These are phyloP conservation scores for Ochropacha duplaris DNA, from an alignment of 2,888 invertebrate genomes.

Conservation along the genomic window DNA sequence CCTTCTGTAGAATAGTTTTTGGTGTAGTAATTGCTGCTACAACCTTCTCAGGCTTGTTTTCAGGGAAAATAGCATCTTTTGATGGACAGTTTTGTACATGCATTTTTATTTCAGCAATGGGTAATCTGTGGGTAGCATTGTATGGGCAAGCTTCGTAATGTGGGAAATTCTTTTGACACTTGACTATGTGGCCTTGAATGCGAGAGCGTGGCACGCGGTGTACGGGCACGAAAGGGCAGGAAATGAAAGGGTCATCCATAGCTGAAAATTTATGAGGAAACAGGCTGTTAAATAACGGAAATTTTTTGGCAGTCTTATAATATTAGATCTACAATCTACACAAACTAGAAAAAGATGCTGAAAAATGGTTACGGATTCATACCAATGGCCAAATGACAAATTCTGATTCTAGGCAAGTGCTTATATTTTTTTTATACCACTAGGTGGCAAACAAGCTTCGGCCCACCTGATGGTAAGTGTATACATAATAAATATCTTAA, in stretches of 20 bases:
- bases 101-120: conserved; percentile 52
- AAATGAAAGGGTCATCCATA: conserved; percentile 59
- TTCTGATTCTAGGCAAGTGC: too few species aligned
- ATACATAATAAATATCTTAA: too few species aligned
- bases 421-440: too few species aligned
- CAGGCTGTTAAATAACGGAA: too few species aligned
- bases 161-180: conserved; percentile 76
- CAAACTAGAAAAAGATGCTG: too few species aligned
- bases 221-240: conserved; percentile 79
- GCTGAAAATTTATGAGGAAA: conserved; percentile 1
- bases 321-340: too few species aligned
- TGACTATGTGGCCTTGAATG: conserved; percentile 79
- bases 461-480: too few species aligned
- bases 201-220: conserved; percentile 78
- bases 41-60: conserved; percentile 13
- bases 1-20: conserved; percentile 33
- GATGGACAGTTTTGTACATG: conserved; percentile 43
- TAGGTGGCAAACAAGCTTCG: too few species aligned
- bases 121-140: conserved; percentile 78
- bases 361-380: too few species aligned
- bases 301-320: too few species aligned
- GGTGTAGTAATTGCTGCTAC: conserved; percentile 27
- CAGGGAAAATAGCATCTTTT: conserved; percentile 24
- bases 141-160: conserved; percentile 76
- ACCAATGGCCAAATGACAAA: too few species aligned